Base-by-base conservation (phyloP, 2,797 vertebrate genomes). In the Momotus momota region DNA sequence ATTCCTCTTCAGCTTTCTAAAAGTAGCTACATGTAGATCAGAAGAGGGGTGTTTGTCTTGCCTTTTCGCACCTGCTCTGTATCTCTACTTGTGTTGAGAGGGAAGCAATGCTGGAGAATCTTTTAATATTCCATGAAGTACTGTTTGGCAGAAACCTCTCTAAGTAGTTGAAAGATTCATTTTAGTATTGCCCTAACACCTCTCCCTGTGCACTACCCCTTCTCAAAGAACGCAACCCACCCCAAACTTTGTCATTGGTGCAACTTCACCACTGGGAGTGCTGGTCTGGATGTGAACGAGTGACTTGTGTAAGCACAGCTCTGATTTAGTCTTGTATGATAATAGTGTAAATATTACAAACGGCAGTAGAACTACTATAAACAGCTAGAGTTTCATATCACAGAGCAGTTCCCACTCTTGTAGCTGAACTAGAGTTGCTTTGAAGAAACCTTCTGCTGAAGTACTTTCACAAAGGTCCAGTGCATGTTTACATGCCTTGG, bases 1-100 rank as follows among this genome's bases (percentile, higher is more conserved):
- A 93, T 91, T 92, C 65, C 71, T 92, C 61, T 69, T 96, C 61
- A 83, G 79, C 57, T 85, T 91, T 95, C 84, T 93, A 89, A 78
- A 96, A 91, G 54, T 82, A 93, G 86, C 79, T 90, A 27, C 66
- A 48, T 57, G 25, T 33, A 72, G 49, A 88, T 86, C 45, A 66
- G 79, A 78, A 81, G 55, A 91, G 61, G 54, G 54, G 38, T 1
- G 2, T 74, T 86, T 90, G 88, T 87, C 73, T 54, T 52, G 79
- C 61, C 31, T 80, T 86, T 73, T 91, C 75, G 62, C 69, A 81
- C 3, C 81, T 93, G 65, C 31, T 86, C 29, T 87, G 18, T 77
- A 9, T 74, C 41, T 83, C 69, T 86, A 33, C 69, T 77, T 45
- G 16, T 52, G 25, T 40, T 61, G 52, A 91, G 57, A 77, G 57